These are phyloP conservation scores for Caenorhabditis elegans DNA, from an alignment of 1,140 invertebrate genomes.

Conservation along the genomic window DNA sequence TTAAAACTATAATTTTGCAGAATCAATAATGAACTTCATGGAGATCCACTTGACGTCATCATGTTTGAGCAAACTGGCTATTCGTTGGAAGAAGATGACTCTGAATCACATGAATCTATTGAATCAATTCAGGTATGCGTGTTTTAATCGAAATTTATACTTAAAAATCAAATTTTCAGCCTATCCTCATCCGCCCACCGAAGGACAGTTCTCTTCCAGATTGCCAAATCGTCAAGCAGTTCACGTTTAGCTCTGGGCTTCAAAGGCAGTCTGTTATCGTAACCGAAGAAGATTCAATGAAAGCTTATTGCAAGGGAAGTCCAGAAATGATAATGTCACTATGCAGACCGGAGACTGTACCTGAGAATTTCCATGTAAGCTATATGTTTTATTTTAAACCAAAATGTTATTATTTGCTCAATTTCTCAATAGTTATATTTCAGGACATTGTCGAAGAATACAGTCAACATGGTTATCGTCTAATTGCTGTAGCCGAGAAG, in stretches of 20 bases:
- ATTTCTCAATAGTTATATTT: not conserved
- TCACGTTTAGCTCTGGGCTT: conserved; percentile 59
- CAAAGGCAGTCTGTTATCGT: conserved; percentile 64
- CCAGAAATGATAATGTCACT: conserved; percentile 54
- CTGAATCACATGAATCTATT: conserved; percentile 6
- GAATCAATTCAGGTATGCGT: conserved; percentile 8
- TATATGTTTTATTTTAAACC: not conserved
- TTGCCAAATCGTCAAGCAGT: conserved; percentile 61
- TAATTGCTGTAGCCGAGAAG: conserved; percentile 63
- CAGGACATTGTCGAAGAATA: conserved; percentile 61
- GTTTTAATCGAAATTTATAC: not conserved
- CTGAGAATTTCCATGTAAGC: conserved; percentile 28
- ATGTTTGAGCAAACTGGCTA: conserved; percentile 72
- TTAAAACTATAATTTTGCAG: conserved; percentile 8
- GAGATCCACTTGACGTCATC: conserved; percentile 90
- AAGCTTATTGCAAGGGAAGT: conserved; percentile 62
- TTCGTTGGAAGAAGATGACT: conserved; percentile 60
- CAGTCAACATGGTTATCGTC: conserved; percentile 64
- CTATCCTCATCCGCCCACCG: conserved; percentile 60
- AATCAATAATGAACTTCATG: conserved; percentile 78
- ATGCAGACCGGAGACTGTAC: conserved; percentile 41
- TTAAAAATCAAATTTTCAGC: conserved; percentile 42
- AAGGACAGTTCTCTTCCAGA: conserved; percentile 49
- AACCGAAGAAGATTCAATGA: conserved; percentile 51
- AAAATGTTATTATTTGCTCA: not conserved